A percentile compares a stretch with the other conserved stretches of the same genome.
Conservation (phyloP, 2,113 vertebrate genomes). For the Bombycilla garrulus region DNA sequence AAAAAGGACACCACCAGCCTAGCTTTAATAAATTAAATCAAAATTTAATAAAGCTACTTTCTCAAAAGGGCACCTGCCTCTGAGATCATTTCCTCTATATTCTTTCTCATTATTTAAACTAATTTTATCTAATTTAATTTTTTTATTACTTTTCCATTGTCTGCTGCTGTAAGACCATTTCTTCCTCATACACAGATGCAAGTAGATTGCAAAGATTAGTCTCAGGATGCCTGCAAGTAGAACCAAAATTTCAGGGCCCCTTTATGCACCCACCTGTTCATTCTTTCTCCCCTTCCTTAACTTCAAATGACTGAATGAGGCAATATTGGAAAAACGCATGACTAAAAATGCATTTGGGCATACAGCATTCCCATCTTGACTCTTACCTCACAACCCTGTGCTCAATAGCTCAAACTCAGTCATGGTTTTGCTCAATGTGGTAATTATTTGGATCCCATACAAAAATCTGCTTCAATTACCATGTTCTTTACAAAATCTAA, state of each 20-base stretch:
- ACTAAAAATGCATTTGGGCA: neutral
- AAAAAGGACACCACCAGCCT: constrained; percentile 27
- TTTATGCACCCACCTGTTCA: neutral
- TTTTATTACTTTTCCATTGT: constrained; percentile 34
- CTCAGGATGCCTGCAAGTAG: neutral
- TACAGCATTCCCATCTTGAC: neutral
- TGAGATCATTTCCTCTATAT: constrained; percentile 59
- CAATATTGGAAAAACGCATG: neutral
- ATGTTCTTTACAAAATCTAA: neutral
- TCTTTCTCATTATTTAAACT: constrained; percentile 60
- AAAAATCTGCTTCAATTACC: neutral
- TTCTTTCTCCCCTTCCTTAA: neutral
- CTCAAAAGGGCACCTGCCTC: constrained; percentile 53
- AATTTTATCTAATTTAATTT: constrained; percentile 59
- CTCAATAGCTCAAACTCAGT: neutral
- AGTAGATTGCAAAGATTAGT: neutral
- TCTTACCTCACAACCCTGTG: neutral
- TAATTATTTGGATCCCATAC: neutral
- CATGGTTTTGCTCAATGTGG: neutral
- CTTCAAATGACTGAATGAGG: neutral
- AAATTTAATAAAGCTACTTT: constrained; percentile 60
- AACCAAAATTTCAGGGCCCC: neutral
- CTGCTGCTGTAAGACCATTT: neutral
- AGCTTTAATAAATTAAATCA: constrained; percentile 48
- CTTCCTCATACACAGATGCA: neutral